These are phyloP conservation scores for Piaya cayana DNA, from an alignment of 2,113 vertebrate species.

Conservation along the genomic window DNA sequence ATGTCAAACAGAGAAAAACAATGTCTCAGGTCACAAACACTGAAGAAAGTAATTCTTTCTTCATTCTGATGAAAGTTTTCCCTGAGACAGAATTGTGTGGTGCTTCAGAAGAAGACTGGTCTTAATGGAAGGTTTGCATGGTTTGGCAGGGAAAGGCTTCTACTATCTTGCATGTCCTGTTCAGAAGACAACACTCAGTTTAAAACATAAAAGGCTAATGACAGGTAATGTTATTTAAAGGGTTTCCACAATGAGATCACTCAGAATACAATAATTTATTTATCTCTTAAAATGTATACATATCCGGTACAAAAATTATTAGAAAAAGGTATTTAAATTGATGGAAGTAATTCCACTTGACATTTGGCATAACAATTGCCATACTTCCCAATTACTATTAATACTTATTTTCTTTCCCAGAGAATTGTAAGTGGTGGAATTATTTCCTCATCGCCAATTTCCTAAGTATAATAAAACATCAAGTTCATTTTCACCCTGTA, in stretches of 20 bases:
- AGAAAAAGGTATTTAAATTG: conserved; percentile 34
- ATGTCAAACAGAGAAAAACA: background rate
- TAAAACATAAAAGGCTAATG: background rate
- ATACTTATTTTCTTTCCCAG: conserved; percentile 20
- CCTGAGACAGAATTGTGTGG: background rate
- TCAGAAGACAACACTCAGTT: background rate
- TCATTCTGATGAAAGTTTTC: background rate
- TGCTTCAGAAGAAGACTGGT: background rate
- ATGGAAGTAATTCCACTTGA: conserved; percentile 21
- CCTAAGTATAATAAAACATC: background rate
- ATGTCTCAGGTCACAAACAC: background rate
- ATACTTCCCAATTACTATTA: conserved; percentile 8
- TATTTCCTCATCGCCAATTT: background rate
- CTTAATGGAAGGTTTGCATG: background rate
- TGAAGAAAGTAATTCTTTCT: background rate
- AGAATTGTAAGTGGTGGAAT: background rate
- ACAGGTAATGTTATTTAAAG: conserved; percentile 1
- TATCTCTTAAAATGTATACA: background rate
- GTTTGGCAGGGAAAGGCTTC: background rate
- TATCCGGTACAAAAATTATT: background rate
- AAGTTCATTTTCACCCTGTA: background rate
- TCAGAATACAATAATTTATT: background rate
- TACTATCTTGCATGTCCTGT: background rate
- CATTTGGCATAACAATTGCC: conserved; percentile 46
- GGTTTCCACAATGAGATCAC: background rate